Evolutionary conservation across 2,113 vertebrate species (phyloP).

Genomic region (Merops nubicus): DNA sequence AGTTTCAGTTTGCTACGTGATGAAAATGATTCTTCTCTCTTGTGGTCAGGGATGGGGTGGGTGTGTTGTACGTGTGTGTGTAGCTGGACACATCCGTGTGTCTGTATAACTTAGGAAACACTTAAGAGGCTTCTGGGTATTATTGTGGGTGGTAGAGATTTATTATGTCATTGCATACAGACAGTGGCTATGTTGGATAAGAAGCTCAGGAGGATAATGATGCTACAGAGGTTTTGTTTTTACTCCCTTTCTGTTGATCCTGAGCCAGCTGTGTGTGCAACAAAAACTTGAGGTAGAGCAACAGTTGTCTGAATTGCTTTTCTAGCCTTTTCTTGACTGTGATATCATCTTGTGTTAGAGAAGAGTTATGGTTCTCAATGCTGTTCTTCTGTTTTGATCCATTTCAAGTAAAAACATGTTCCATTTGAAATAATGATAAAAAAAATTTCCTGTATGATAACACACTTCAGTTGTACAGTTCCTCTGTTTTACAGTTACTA

Average conservation of each 20-base stretch:
- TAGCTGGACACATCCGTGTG: not conserved
- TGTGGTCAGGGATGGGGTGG: not conserved
- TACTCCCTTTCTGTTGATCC: not conserved
- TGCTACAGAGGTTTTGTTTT: not conserved
- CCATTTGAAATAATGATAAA: not conserved
- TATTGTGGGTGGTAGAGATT: not conserved
- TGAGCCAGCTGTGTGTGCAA: not conserved
- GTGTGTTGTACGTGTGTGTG: not conserved
- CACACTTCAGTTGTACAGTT: not conserved
- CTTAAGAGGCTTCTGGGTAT: not conserved
- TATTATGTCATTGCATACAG: not conserved
- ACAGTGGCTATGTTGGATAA: not conserved
- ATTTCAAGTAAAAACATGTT: not conserved
- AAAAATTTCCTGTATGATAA: not conserved
- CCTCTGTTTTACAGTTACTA: not conserved
- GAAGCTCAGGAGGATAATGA: not conserved
- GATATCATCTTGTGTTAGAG: not conserved
- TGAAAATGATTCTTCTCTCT: not conserved
- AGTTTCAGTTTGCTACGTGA: not conserved
- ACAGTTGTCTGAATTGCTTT: not conserved
- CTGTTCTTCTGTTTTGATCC: not conserved
- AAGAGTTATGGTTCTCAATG: not conserved
- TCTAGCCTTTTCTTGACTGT: not conserved
- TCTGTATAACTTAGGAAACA: not conserved
- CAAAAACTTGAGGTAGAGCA: not conserved